A percentile compares a stretch with the other conserved stretches of the same genome.
Evolutionary conservation across 2,888 invertebrate genomes (phyloP).

Genomic region (Norana najaformis): DNA sequence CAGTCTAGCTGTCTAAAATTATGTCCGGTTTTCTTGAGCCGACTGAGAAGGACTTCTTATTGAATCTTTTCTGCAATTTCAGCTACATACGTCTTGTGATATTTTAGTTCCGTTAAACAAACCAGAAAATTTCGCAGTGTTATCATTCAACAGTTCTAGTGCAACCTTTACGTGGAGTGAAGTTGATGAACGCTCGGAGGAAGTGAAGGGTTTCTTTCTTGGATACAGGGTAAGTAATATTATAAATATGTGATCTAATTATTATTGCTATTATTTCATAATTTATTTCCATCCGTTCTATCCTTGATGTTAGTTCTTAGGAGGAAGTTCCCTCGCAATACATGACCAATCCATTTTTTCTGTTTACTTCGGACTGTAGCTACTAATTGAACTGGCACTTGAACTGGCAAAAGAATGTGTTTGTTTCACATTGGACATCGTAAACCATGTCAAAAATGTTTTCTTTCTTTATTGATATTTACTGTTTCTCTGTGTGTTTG

Average conservation of each 20-base stretch:
- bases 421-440: no score
- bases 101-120: constrained; percentile 16
- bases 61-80: no score
- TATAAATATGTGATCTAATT: background rate
- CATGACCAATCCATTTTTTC: no score
- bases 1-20: no score
- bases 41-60: background rate
- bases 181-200: constrained; percentile 67
- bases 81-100: background rate
- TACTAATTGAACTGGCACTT: no score
- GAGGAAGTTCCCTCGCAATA: no score
- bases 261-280: background rate
- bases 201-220: constrained; percentile 76
- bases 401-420: no score
- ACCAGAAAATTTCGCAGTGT: constrained; percentile 47
- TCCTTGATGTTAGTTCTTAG: background rate
- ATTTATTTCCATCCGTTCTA: background rate
- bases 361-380: no score
- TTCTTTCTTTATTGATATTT: no score
- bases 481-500: no score
- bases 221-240: constrained; percentile 60
- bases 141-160: constrained; percentile 78
- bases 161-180: constrained; percentile 87
- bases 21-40: no score
- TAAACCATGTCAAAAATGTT: no score